Evolutionary conservation across 2,888 invertebrate species (phyloP), one percentile per base, ranked within the genome.

Genomic region (Ferrisia virgata): DNA sequence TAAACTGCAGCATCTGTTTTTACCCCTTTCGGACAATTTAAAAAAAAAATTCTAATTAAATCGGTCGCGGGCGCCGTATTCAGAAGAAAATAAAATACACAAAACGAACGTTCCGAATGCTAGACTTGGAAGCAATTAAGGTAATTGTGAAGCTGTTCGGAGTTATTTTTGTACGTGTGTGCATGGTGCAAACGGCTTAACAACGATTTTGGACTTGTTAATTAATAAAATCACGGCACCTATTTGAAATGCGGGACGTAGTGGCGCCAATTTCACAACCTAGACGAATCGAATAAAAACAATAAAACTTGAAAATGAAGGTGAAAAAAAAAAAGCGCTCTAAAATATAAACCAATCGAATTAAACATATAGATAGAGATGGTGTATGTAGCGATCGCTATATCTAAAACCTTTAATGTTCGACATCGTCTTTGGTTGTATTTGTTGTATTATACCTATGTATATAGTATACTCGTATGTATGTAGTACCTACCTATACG

Each of bases 221-320:
- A 80, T 80, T 43, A 80, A 80, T 80, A 80, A 80, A 80, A 80
- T 80, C 53, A 31, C 53, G 80, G 80, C 80, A 80, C 80, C 80
- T 80, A 80, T 80, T 80, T 31, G 31, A 33, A 43, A 22, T 25
- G 47, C 43, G 53, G 53, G 43, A 80, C 53, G n/a, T 15, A 25
- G 25, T 80, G 80, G 80, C 80, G 80, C 80, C 80, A 25, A 47
- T 36, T 31, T 33, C 36, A 76, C 72, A 33, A 36, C 72, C 11
- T 36, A 76, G 72, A 76, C 72, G 72, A 76, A 76, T 11, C 36
- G 72, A 76, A 76, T 76, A 76, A 76, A 76, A 76, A 76, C 72
- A 76, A 76, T 76, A 76, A 76, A 76, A 76, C 72, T 76, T 8
- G 72, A 76, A 76, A 76, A 76, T 76, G 28, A 76, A 76, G 72